Conservation (phyloP, 2,888 invertebrate genomes). For the Phalera bucephala region DNA sequence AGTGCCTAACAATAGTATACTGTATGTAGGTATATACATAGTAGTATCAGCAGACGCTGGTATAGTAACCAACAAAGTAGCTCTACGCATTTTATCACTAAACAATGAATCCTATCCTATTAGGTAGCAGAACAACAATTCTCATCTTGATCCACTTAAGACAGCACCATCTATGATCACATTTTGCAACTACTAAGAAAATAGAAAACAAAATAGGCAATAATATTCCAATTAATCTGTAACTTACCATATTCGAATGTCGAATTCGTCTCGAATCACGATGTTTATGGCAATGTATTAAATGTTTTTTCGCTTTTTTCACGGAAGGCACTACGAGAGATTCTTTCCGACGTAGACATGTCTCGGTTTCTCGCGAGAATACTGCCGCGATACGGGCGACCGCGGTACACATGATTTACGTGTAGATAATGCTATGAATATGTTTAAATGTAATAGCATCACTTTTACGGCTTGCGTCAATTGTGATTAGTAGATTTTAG, state of each 20-base stretch:
- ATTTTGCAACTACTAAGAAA: background rate
- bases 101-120: no score
- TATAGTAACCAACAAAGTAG: no score
- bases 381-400: constrained; percentile 57
- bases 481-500: constrained; percentile 7
- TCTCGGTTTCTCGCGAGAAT: constrained; percentile 46
- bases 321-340: constrained; percentile 7
- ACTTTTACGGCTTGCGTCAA: constrained; percentile 10
- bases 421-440: constrained; percentile 24
- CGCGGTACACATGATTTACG: constrained; percentile 42
- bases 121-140: no score
- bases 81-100: no score
- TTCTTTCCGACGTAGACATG: constrained; percentile 40
- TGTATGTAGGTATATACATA: no score
- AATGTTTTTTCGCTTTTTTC: constrained; percentile 36
- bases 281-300: constrained; percentile 28
- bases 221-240: background rate
- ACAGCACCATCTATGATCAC: constrained; percentile 20
- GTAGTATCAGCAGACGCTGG: no score
- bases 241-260: constrained; percentile 56
- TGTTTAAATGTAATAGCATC: constrained; percentile 20
- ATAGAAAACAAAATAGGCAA: background rate
- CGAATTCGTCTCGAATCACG: constrained; percentile 15
- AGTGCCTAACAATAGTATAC: constrained; percentile 15
- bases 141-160: no score